A percentile compares a stretch with the other conserved stretches of the same genome.
Conservation (phyloP, 2,888 invertebrate genomes). For the Itoplectis maculator region DNA sequence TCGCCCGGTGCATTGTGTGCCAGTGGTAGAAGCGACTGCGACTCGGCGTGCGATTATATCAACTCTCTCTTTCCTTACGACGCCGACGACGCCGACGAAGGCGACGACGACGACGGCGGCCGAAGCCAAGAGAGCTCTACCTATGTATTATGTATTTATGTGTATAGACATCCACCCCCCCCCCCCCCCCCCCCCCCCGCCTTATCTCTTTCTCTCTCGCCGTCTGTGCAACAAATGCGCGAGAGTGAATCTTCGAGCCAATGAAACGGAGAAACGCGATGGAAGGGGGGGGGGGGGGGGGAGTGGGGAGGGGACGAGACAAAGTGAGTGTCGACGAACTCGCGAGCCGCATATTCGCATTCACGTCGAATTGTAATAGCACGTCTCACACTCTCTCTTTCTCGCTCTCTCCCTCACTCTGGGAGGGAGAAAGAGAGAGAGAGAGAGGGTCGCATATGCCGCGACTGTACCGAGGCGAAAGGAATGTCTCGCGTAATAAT, state of each 20-base stretch:
- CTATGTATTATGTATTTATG: conserved; percentile 56
- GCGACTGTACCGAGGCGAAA: conserved; percentile 8
- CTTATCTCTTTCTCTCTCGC: neutral
- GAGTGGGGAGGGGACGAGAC: conserved; percentile 2
- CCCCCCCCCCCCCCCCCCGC: neutral
- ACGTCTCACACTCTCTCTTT: neutral
- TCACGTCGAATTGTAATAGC: conserved; percentile 44
- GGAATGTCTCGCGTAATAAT: conserved; percentile 32
- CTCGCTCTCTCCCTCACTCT: too few species aligned
- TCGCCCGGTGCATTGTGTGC: conserved; percentile 31
- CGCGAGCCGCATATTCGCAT: conserved; percentile 32
- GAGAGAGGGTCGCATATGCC: too few species aligned
- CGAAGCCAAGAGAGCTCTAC: conserved; percentile 8
- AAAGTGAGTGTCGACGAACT: conserved; percentile 47
- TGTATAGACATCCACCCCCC: conserved; percentile 21
- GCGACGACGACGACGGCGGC: conserved; percentile 24
- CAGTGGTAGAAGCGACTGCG: conserved; percentile 43
- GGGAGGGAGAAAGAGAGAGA: too few species aligned
- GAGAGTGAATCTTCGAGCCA: conserved; percentile 53
- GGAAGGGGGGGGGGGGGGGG: neutral
- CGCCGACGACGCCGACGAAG: conserved; percentile 31
- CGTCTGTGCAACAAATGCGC: conserved; percentile 11
- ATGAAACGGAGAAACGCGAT: neutral
- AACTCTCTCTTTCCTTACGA: conserved; percentile 59
- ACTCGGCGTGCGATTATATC: conserved; percentile 57